Evolutionary conservation across 2,113 vertebrate genomes (phyloP).

Genomic region (Apeltes quadracus): DNA sequence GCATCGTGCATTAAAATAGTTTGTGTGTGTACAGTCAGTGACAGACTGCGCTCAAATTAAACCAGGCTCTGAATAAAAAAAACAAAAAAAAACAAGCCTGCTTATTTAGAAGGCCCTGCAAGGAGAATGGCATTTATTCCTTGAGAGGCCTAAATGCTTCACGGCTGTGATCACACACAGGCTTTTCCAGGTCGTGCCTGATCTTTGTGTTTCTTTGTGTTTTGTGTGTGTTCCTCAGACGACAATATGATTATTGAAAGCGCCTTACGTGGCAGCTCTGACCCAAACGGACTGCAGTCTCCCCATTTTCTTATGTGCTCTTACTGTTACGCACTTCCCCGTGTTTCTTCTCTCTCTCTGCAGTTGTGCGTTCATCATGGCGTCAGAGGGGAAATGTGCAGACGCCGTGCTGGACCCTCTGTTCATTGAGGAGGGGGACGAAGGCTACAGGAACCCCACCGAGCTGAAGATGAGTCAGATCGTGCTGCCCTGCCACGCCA

Average conservation of each 20-base stretch:
- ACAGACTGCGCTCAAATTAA: background rate
- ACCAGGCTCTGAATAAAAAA: background rate
- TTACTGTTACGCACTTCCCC: background rate
- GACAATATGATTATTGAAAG: conserved; percentile 48
- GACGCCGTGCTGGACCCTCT: conserved; percentile 41
- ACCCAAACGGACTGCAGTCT: conserved; percentile 13
- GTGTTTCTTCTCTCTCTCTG: background rate
- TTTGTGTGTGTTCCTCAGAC: too few relatives aligned
- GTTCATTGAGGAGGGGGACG: conserved; percentile 65
- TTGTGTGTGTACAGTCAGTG: conserved; percentile 2
- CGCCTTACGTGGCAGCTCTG: conserved; percentile 20
- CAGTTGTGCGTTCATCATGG: conserved; percentile 65
- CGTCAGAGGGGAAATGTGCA: conserved; percentile 41
- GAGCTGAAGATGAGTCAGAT: conserved; percentile 98
- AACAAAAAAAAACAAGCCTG: background rate
- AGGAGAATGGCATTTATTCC: background rate
- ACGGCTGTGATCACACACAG: background rate
- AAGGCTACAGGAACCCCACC: conserved; percentile 84
- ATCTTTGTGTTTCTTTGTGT: too few relatives aligned
- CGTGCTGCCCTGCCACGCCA: conserved; percentile 93
- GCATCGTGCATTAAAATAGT: conserved; percentile 41
- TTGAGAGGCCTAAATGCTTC: background rate
- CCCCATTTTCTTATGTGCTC: background rate
- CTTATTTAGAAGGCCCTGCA: background rate
- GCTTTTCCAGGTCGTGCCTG: conserved; percentile 11